Evolutionary conservation across 2,113 vertebrate genomes (phyloP), one percentile per base, ranked within the genome.

Genomic region (Asarcornis scutulata): DNA sequence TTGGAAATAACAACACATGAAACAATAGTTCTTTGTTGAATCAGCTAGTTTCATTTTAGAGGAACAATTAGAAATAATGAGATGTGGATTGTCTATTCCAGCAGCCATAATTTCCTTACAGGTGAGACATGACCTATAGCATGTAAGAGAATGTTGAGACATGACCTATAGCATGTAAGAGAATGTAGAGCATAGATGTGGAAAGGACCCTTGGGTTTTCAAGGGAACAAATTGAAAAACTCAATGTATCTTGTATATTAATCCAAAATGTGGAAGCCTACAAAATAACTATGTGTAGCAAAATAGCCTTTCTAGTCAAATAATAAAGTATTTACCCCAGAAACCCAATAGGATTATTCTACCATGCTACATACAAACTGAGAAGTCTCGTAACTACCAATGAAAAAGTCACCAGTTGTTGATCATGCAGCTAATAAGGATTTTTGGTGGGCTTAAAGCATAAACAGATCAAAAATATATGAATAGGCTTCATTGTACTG

Each of bases 401-500:
- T 90, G 73, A 88, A 92, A 88, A 96, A 77, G 84, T 86, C 75
- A 94, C 69, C 86, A 79, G 69, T 80, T 93, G 91, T 80, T 91
- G 85, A 93, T 95, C 59, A 81, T 71, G 84, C 50, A 84, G 55
- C 87, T 86, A 76, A 77, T 91, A 68, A 83, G 71, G 55, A 86
- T 62, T 95, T 95, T 83, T 89, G 50, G 66, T 36, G 46, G 71
- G 25, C 80, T 77, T 89, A 93, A 95, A 89, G 71, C 34, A 64
- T 74, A 91, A 97, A 85, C 1, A 8, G 13, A 86, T 93, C 59
- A 88, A 72, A 67, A 93, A 66, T 27, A 67, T 80, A 91, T 64
- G 17, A 52, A 42, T n/a, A 27, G 92, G 60, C 91, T 69, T 50
- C 55, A 68, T 62, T 95, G 74, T 38, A 25, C 17, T 56, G 29